Evolutionary conservation across 2,888 invertebrate genomes (phyloP).

Genomic region (Heteromurus nitidus): DNA sequence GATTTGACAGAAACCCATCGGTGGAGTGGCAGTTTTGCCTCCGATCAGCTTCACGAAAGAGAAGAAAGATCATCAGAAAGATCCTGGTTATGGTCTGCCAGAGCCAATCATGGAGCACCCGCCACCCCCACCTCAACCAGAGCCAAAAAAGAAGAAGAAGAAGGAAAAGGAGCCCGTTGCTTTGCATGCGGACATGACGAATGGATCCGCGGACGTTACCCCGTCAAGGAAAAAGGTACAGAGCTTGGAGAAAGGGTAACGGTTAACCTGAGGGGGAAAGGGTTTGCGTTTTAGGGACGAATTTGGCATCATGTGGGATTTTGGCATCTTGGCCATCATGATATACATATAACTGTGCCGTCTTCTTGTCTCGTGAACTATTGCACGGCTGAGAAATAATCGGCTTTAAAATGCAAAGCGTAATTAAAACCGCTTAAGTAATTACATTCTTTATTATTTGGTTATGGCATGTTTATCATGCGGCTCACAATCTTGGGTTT

Average conservation of each 20-base stretch:
- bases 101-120: conserved; percentile 44
- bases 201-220: conserved; percentile 65
- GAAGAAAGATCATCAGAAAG: conserved; percentile 76
- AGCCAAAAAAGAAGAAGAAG: conserved; percentile 74
- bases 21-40: conserved; percentile 89
- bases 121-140: conserved; percentile 63
- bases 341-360: conserved; percentile 8
- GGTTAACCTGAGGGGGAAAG: background rate
- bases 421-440: background rate
- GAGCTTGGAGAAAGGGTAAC: conserved; percentile 5
- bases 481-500: conserved; percentile 16
- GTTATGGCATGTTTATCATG: conserved; percentile 34
- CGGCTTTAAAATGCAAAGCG: conserved; percentile 1
- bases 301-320: too few species aligned
- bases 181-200: conserved; percentile 62
- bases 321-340: too few species aligned
- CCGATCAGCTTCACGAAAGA: conserved; percentile 78
- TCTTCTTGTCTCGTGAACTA: conserved; percentile 21
- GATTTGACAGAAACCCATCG: conserved; percentile 84
- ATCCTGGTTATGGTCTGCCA: conserved; percentile 71
- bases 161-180: conserved; percentile 76
- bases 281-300: too few species aligned
- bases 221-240: conserved; percentile 71
- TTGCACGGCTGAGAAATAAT: conserved; percentile 41
- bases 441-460: conserved; percentile 4